A percentile compares a stretch with the other conserved stretches of the same genome.
Conservation (phyloP, 1,140 invertebrate genomes). For the Triops cancriformis region DNA sequence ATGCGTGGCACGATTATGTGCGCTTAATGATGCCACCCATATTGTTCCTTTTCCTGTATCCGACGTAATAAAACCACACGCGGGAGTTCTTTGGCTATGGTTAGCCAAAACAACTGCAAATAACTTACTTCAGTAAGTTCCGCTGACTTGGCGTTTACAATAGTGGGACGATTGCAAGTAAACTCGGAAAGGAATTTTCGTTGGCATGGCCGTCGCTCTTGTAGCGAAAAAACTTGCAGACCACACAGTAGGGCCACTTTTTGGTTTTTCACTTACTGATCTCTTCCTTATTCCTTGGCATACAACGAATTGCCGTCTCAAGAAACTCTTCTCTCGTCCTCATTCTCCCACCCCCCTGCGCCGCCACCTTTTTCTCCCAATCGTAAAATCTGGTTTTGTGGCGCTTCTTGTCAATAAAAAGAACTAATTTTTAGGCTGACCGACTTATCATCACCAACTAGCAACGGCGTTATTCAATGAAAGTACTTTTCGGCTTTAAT, state of each 20-base stretch:
- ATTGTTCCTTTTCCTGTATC: neutral
- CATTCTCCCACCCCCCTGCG: no score
- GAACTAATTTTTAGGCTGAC: neutral
- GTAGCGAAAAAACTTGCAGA: neutral
- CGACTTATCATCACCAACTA: neutral
- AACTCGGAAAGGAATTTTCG: neutral
- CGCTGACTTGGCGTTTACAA: neutral
- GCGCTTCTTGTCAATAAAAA: neutral
- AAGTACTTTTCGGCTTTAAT: neutral
- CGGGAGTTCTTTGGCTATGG: neutral
- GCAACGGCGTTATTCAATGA: neutral
- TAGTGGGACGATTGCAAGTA: neutral
- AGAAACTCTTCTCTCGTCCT: no score
- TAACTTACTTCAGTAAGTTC: neutral
- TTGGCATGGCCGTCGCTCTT: neutral
- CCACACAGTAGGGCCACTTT: neutral
- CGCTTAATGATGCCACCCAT: conserved; percentile 9
- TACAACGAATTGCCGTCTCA: neutral
- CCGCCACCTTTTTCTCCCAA: neutral
- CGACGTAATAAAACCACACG: neutral
- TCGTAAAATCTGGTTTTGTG: neutral
- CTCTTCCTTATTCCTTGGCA: neutral
- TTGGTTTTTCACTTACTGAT: neutral
- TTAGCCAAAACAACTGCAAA: neutral
- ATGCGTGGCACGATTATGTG: conserved; percentile 2